Percentiles rank a stretch among this genome's conserved stretches.
phyloP scores from a whole-genome alignment of 2,113 vertebrate genomes.

The Chloroceryle aenea region DNA sequence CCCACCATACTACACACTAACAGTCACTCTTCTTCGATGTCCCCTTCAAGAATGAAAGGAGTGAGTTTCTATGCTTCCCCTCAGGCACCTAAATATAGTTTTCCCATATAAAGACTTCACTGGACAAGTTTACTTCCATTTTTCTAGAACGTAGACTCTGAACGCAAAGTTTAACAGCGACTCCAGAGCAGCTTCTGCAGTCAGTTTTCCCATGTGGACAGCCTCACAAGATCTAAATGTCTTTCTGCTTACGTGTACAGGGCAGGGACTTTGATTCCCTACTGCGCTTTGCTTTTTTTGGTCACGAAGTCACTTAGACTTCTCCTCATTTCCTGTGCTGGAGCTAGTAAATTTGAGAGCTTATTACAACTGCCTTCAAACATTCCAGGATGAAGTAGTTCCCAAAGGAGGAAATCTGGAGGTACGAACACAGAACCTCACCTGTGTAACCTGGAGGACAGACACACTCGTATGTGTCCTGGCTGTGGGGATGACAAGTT shows the following conservation, averaged over 20 bases:
- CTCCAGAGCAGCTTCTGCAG: not conserved
- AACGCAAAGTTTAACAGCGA: not conserved
- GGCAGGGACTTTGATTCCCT: not conserved
- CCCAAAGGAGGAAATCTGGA: not conserved
- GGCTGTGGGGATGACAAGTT: constrained; percentile 80
- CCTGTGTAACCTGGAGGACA: constrained; percentile 89
- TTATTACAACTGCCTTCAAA: not conserved
- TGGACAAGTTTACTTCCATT: not conserved
- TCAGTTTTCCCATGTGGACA: constrained; percentile 1
- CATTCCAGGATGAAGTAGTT: not conserved
- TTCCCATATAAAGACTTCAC: not conserved
- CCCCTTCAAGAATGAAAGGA: not conserved
- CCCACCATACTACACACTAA: not conserved
- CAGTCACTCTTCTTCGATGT: not conserved
- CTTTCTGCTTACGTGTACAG: constrained; percentile 11
- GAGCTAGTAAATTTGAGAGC: not conserved
- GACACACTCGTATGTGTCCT: constrained; percentile 83
- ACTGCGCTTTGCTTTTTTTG: constrained; percentile 23
- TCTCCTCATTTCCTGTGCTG: constrained; percentile 35
- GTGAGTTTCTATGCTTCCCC: not conserved
- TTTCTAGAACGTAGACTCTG: not conserved
- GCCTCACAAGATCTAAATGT: constrained; percentile 18
- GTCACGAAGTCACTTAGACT: not conserved
- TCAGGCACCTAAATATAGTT: not conserved
- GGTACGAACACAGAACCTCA: constrained; percentile 24